Evolutionary conservation across 1,140 invertebrate genomes (phyloP).

Genomic region (Aphelinus atriplicis): DNA sequence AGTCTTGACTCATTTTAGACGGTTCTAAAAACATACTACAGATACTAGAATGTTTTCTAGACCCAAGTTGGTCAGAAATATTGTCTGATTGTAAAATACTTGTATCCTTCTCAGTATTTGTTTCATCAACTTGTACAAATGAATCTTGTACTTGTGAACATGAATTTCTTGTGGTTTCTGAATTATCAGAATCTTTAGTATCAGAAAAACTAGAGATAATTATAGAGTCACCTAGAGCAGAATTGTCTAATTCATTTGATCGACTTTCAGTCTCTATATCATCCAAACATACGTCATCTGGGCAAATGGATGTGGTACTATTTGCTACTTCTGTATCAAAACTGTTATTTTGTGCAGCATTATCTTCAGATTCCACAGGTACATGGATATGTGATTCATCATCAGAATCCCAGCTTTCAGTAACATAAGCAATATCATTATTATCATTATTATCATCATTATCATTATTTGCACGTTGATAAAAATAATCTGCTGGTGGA

Average conservation of each 20-base stretch:
- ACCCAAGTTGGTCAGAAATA: neutral
- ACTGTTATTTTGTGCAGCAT: neutral
- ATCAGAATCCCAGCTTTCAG: slow-evolving; percentile 49
- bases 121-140: slow-evolving; percentile 5
- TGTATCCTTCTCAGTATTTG: neutral
- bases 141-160: neutral
- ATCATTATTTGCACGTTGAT: neutral
- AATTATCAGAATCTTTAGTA: slow-evolving; percentile 27
- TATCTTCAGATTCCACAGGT: neutral
- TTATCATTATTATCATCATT: neutral
- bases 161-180: slow-evolving; percentile 1
- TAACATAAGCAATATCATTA: neutral
- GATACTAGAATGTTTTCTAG: slow-evolving; percentile 35
- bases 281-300: slow-evolving; percentile 20
- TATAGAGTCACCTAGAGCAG: slow-evolving; percentile 8
- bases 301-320: slow-evolving; percentile 23
- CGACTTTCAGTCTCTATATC: slow-evolving; percentile 20
- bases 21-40: slow-evolving; percentile 50
- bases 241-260: slow-evolving; percentile 14
- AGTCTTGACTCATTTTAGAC: slow-evolving; percentile 37
- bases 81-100: slow-evolving; percentile 2
- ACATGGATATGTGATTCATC: neutral
- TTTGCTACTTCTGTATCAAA: slow-evolving; percentile 7
- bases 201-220: slow-evolving; percentile 22
- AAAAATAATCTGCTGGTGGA: slow-evolving; percentile 13